Evolutionary conservation across 2,113 vertebrate genomes (phyloP), one percentile per base, ranked within the genome.

Genomic region (Smithornis capensis): DNA sequence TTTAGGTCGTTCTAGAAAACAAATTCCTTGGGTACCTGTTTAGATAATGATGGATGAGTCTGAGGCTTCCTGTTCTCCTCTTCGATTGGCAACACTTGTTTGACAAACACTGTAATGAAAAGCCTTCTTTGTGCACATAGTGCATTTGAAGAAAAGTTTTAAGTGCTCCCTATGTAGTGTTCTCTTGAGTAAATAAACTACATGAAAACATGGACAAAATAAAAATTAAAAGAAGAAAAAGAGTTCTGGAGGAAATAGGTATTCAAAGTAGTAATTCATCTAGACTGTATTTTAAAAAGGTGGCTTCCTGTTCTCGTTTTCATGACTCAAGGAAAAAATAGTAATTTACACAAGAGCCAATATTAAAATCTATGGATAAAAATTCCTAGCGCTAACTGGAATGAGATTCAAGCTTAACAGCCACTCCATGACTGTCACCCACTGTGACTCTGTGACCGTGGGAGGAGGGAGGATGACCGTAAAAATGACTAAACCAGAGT

Each of bases 391-490:
- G 56, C 37, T 83, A 64, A n/a, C 15, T 49, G 29, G 37, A 74
- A 71, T 53, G 14, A 75, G 28, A 49, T 44, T 68, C 29, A 71
- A 45, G 23, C 16, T 83, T 31, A 56, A 56, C 22, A 76, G 25
- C 35, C 22, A 10, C 6, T 59, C 19, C 25, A 0, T 45, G 45
- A 19, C 24, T 91, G 38, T 56, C 23, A 25, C 18, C 25, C 12
- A 14, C 33, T 65, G 23, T 63, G 56, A 60, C 16, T 57, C 12
- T 67, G 17, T 47, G 52, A 78, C 28, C 12, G 6, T 24, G 38
- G 27, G 7, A 52, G 4, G 2, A 2, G 7, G 23, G 10, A 38
- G 2, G 3, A 24, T 50, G 38, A 28, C 4, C 4, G 4, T 10
- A 62, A 47, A 83, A 84, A 62, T 29, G 45, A 38, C 2, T 1